Evolutionary conservation across 2,797 vertebrate genomes (phyloP), one percentile per base, ranked within the genome.

Genomic region (Fistularia commersonii): DNA sequence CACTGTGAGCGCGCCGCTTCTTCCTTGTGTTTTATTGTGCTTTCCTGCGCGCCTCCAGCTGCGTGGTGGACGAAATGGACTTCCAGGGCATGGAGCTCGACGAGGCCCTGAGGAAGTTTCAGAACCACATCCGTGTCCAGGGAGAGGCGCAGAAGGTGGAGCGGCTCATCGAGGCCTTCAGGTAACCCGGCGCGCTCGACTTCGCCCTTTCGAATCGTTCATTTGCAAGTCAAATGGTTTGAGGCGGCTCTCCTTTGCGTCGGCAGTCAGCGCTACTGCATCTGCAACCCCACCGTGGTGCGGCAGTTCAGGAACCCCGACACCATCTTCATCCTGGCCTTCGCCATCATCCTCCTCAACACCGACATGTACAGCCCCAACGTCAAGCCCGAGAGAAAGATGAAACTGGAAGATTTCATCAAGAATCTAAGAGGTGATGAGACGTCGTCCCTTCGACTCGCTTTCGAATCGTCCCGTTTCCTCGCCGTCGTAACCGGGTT

Each of bases 321-420:
- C 85, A 99, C 96, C 73, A 99, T 98, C 87, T 98, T 98, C 88
- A 98, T 98, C 86, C 88, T 99, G 78, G 96, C 97, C 23, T 99
- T 99, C 6, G 97, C 97, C 72, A 94, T 99, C 87, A 98, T 99
- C 86, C 92, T 99, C 70, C 91, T 99, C 83, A 99, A 98, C 89
- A 99, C 97, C 0, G 97, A 99, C 84, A 99, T 99, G 97, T 99
- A 99, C 89, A 99, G 97, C 77, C 97, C 97, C 69, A 99, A 95
- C 1, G 97, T 99, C 75, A 99, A 99, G 71, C 93, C 94, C 0
- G 96, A 99, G 84, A 92, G 97, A 54, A 99, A 99, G 81, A 99
- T 99, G 97, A 98, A 98, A 78, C 85, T 98, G 11, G 96, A 99
- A 76, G 97, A 99, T 75, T 99, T 99, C 58, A 89, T 99, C 77